Evolutionary conservation across 2,797 vertebrate genomes (phyloP).

Genomic region (Fistularia tabacaria): DNA sequence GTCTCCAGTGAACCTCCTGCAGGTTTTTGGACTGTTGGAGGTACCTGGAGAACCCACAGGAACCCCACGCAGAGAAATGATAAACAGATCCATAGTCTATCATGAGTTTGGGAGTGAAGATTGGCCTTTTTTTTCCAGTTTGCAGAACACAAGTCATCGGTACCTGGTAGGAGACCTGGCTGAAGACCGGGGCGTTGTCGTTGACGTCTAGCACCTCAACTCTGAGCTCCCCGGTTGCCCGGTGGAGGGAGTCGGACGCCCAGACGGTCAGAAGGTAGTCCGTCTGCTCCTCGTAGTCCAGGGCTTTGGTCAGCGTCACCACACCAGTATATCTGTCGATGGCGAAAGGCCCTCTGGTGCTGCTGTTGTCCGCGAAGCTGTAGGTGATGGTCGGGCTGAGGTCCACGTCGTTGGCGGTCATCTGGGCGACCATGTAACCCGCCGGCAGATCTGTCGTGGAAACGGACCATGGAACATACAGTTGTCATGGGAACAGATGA

Average conservation of each 20-base stretch:
- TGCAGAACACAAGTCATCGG: neutral
- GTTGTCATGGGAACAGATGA: neutral
- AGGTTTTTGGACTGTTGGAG: too few species aligned
- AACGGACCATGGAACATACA: neutral
- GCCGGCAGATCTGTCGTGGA: slow-evolving; percentile 78
- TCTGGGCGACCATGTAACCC: slow-evolving; percentile 79
- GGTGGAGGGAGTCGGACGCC: slow-evolving; percentile 84
- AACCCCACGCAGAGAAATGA: too few species aligned
- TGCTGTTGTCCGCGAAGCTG: slow-evolving; percentile 73
- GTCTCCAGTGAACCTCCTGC: too few species aligned
- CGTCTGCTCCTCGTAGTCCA: slow-evolving; percentile 84
- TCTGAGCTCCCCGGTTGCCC: slow-evolving; percentile 72
- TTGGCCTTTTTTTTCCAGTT: too few species aligned
- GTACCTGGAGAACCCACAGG: too few species aligned
- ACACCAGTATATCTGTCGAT: slow-evolving; percentile 79
- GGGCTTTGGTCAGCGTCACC: slow-evolving; percentile 70
- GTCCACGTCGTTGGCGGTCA: slow-evolving; percentile 84
- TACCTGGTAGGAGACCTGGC: slow-evolving; percentile 86
- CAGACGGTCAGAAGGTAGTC: slow-evolving; percentile 71
- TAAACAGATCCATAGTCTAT: too few species aligned
- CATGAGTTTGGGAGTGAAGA: too few species aligned
- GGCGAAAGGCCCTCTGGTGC: slow-evolving; percentile 74
- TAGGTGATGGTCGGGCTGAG: slow-evolving; percentile 80
- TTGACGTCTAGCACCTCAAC: slow-evolving; percentile 84
- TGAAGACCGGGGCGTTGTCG: slow-evolving; percentile 88